Percentiles rank a stretch among this genome's conserved stretches.
phyloP scores from a whole-genome alignment of 2,888 invertebrate species.

The Agrotis segetum region DNA sequence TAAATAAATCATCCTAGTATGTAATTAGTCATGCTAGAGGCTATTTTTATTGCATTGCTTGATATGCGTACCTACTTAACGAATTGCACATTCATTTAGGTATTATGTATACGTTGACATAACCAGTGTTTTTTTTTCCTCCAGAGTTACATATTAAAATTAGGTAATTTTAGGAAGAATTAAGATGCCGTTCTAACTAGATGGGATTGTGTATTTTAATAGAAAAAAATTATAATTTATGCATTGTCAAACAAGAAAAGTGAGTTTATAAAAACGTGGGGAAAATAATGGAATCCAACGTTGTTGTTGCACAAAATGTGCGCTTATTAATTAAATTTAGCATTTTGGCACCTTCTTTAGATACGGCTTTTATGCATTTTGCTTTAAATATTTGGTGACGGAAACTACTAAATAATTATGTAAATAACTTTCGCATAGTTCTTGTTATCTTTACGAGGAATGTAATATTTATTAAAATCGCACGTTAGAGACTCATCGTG shows the following conservation, averaged over 20 bases:
- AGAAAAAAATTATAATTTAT: slow-evolving; percentile 13
- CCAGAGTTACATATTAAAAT: background rate
- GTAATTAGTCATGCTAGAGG: slow-evolving; percentile 7
- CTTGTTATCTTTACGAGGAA: slow-evolving; percentile 17
- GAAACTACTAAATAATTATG: slow-evolving; percentile 9
- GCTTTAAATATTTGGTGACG: slow-evolving; percentile 11
- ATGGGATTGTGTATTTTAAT: slow-evolving; percentile 1
- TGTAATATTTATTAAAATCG: background rate
- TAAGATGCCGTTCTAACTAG: background rate
- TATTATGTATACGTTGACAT: background rate
- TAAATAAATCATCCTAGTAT: slow-evolving; percentile 33
- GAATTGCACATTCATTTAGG: background rate
- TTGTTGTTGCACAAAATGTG: background rate
- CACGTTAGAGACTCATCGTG: slow-evolving; percentile 4
- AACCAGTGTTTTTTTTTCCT: background rate
- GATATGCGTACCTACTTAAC: background rate
- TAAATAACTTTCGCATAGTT: slow-evolving; percentile 25
- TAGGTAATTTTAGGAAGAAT: slow-evolving; percentile 1
- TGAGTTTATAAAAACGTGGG: too few species aligned
- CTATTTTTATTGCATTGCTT: slow-evolving; percentile 31
- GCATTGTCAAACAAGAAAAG: too few species aligned
- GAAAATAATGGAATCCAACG: slow-evolving; percentile 4
- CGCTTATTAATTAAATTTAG: background rate
- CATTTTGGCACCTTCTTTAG: slow-evolving; percentile 17
- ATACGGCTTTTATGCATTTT: background rate